Conservation (phyloP, 1,140 invertebrate species). For the Anagrus nilaparvatae region DNA sequence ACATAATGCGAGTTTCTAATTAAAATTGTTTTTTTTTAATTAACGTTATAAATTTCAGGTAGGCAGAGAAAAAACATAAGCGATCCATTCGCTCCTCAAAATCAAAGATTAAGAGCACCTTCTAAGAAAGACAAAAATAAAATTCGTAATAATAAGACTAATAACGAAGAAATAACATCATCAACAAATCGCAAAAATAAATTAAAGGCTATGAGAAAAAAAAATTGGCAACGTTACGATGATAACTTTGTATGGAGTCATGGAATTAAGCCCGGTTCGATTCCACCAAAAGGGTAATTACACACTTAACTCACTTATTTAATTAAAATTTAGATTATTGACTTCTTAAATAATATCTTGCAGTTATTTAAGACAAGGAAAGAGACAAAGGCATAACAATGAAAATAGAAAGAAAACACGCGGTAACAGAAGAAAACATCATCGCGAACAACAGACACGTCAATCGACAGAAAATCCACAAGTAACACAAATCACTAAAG, state of each 20-base stretch:
- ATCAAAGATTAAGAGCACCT: slow-evolving; percentile 28
- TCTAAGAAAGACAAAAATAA: slow-evolving; percentile 28
- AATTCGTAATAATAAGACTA: slow-evolving; percentile 16
- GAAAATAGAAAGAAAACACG: too few relatives aligned
- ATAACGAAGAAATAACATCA: slow-evolving; percentile 16
- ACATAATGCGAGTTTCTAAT: background rate
- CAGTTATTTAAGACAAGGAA: too few relatives aligned
- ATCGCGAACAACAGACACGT: too few relatives aligned
- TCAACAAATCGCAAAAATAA: slow-evolving; percentile 6
- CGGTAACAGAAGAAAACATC: too few relatives aligned
- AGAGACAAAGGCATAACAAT: too few relatives aligned
- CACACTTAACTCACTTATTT: too few relatives aligned
- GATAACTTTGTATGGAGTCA: slow-evolving; percentile 28
- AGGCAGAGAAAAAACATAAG: slow-evolving; percentile 30
- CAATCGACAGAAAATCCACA: too few relatives aligned
- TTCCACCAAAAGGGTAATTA: slow-evolving; percentile 31
- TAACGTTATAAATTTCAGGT: slow-evolving; percentile 17
- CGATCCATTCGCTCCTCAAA: slow-evolving; percentile 28
- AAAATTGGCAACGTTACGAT: slow-evolving; percentile 16
- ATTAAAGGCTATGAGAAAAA: slow-evolving; percentile 12
- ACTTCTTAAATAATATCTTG: too few relatives aligned
- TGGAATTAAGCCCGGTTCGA: slow-evolving; percentile 33
- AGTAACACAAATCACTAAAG: too few relatives aligned
- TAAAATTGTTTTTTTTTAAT: background rate
- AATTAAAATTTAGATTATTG: too few relatives aligned